Percentiles rank a stretch among this genome's conserved stretches.
Evolutionary conservation across 2,797 vertebrate genomes (phyloP).

Genomic region (Cetoscarus ocellatus): DNA sequence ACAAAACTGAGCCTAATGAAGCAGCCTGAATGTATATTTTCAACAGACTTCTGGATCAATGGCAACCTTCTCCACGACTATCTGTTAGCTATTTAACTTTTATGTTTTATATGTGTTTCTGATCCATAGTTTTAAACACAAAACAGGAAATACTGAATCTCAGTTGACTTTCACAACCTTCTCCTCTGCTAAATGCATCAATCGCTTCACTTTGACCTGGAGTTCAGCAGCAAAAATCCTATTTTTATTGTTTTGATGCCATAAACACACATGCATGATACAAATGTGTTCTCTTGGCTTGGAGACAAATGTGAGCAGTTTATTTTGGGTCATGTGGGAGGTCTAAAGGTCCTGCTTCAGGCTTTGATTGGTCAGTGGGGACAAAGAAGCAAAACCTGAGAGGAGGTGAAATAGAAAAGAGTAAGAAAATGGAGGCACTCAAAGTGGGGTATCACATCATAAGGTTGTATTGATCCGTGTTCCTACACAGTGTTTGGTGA

Average conservation of each 20-base stretch:
- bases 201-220: too few species aligned
- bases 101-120: too few species aligned
- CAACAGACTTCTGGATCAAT: too few species aligned
- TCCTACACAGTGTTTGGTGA: conserved; percentile 73
- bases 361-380: conserved; percentile 19
- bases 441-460: conserved; percentile 72
- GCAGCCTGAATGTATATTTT: too few species aligned
- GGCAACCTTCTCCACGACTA: too few species aligned
- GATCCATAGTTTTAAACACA: too few species aligned
- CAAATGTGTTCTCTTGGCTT: neutral
- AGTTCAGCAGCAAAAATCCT: too few species aligned
- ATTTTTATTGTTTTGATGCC: neutral
- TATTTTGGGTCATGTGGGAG: conserved; percentile 6
- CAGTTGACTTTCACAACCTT: too few species aligned
- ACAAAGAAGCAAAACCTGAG: neutral
- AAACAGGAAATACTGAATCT: too few species aligned
- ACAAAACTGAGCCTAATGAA: too few species aligned
- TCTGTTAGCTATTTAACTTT: too few species aligned
- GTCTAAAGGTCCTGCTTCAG: conserved; percentile 10
- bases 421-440: conserved; percentile 39
- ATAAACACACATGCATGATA: neutral
- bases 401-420: neutral
- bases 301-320: neutral
- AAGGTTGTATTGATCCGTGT: conserved; percentile 74
- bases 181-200: too few species aligned